Percentiles rank a stretch among this genome's conserved stretches.
phyloP scores from a whole-genome alignment of 1,140 invertebrate genomes.

The Phenacoccus solenopsis region DNA sequence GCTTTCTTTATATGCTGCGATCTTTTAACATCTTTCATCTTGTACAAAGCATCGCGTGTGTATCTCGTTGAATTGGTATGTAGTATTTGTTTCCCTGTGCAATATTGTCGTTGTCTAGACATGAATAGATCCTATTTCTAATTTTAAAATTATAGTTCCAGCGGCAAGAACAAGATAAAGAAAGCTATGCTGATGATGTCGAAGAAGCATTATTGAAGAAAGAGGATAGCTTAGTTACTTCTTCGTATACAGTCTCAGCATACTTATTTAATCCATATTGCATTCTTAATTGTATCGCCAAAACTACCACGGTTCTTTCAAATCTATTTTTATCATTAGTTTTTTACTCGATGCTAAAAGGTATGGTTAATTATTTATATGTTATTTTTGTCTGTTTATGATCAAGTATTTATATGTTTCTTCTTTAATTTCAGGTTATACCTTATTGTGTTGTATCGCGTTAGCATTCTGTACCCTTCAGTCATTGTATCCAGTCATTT shows the following conservation, averaged over 20 bases:
- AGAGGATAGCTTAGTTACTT: slow-evolving; percentile 39
- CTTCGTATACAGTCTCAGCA: slow-evolving; percentile 56
- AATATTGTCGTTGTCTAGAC: too few species aligned
- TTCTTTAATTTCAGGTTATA: slow-evolving; percentile 32
- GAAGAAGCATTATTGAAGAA: slow-evolving; percentile 43
- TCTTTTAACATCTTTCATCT: slow-evolving; percentile 53
- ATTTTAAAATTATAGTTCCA: slow-evolving; percentile 26
- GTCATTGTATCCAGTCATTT: slow-evolving; percentile 70
- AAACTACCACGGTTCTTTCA: slow-evolving; percentile 79
- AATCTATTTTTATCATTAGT: slow-evolving; percentile 66
- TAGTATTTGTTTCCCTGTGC: slow-evolving; percentile 19
- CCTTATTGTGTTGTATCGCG: slow-evolving; percentile 43
- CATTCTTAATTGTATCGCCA: slow-evolving; percentile 76
- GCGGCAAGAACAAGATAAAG: slow-evolving; percentile 28
- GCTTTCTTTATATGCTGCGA: slow-evolving; percentile 60
- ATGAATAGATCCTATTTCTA: background rate
- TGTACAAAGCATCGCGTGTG: slow-evolving; percentile 51
- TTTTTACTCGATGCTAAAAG: slow-evolving; percentile 54
- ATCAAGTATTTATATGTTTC: slow-evolving; percentile 24
- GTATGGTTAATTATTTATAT: slow-evolving; percentile 35
- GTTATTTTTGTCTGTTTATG: too few species aligned
- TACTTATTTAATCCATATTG: slow-evolving; percentile 90
- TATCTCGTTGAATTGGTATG: slow-evolving; percentile 50
- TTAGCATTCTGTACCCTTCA: slow-evolving; percentile 68
- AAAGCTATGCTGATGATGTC: slow-evolving; percentile 42